phyloP scores from a whole-genome alignment of 2,797 vertebrate species.

The Malacoctenus gilli region DNA sequence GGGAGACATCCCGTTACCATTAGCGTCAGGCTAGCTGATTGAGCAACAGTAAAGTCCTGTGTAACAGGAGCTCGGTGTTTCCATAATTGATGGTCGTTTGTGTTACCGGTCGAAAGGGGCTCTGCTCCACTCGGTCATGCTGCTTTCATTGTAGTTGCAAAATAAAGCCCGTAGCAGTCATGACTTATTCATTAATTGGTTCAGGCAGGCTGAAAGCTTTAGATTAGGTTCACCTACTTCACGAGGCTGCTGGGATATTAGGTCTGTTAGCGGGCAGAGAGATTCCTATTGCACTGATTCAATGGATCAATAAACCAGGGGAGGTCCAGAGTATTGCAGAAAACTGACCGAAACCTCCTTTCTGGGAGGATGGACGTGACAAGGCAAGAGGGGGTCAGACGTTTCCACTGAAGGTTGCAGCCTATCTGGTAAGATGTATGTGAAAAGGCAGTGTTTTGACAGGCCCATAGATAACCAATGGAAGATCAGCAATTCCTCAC shows the following conservation, averaged over 20 bases:
- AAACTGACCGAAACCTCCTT: no score
- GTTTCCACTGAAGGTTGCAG: not conserved
- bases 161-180: not conserved
- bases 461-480: no score
- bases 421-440: not conserved
- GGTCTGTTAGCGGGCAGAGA: not conserved
- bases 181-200: constrained; percentile 14
- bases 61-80: not conserved
- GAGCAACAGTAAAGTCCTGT: not conserved
- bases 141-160: not conserved
- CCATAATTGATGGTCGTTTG: not conserved
- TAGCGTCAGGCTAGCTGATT: constrained; percentile 29
- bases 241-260: not conserved
- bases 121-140: not conserved
- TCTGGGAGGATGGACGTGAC: no score
- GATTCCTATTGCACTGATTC: not conserved
- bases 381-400: not conserved
- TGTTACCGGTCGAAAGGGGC: not conserved
- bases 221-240: not conserved
- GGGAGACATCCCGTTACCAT: constrained; percentile 38
- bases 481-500: constrained; percentile 9
- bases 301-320: no score
- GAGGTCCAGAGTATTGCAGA: no score
- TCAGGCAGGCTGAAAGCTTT: no score
- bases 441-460: no score